phyloP scores from a whole-genome alignment of 2,113 vertebrate species.

The Pluvianellus socialis region DNA sequence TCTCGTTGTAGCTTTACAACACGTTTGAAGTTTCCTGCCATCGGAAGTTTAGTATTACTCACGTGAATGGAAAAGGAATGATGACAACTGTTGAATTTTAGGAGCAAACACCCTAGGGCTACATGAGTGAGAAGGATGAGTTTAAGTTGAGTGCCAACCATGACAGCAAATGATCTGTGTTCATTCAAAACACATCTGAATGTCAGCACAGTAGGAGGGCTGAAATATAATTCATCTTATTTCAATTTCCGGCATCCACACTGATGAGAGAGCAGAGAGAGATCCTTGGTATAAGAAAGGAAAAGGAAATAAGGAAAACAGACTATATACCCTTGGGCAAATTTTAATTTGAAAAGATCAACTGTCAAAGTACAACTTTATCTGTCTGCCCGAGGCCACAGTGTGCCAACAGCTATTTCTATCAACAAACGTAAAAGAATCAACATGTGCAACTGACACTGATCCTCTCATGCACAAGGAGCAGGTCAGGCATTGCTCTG shows the following conservation, averaged over 20 bases:
- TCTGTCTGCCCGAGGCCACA: not conserved
- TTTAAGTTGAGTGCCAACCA: not conserved
- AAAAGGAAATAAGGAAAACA: not conserved
- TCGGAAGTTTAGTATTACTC: not conserved
- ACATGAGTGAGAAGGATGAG: not conserved
- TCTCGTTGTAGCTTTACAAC: not conserved
- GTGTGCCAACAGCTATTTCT: not conserved
- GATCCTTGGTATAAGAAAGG: not conserved
- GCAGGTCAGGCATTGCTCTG: not conserved
- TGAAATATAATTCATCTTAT: not conserved
- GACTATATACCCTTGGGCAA: not conserved
- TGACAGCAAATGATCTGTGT: not conserved
- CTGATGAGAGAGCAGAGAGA: not conserved
- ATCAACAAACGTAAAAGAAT: not conserved
- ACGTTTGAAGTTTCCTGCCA: not conserved
- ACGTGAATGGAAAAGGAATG: not conserved
- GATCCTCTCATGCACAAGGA: fast-evolving
- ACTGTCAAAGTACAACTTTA: not conserved
- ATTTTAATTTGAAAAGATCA: not conserved
- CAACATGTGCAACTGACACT: not conserved
- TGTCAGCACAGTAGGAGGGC: not conserved
- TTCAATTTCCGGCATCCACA: not conserved
- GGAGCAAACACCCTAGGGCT: not conserved
- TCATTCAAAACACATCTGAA: not conserved
- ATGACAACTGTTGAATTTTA: not conserved